Conservation (phyloP, 2,888 invertebrate species). For the Linnaemya vulpina region DNA sequence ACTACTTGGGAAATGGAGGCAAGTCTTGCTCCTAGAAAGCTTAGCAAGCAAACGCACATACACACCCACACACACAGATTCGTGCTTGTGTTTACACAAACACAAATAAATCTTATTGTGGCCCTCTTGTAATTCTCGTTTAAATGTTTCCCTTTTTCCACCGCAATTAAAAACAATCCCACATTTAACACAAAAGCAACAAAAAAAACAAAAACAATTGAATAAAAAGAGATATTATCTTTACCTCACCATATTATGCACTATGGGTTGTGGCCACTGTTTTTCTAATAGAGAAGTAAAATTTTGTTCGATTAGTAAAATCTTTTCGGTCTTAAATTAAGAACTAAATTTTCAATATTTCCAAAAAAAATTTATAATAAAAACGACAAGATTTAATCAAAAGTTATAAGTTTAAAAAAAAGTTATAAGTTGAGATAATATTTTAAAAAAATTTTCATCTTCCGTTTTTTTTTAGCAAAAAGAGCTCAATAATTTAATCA, state of each 20-base stretch:
- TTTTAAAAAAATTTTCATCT: too few relatives aligned
- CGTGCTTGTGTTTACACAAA: slow-evolving; percentile 12
- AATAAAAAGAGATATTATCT: slow-evolving; percentile 42
- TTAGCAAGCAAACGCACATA: slow-evolving; percentile 12
- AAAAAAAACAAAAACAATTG: slow-evolving; percentile 1
- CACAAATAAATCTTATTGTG: slow-evolving; percentile 31
- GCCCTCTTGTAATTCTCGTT: slow-evolving; percentile 42
- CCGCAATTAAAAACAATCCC: slow-evolving; percentile 71
- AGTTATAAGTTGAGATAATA: too few relatives aligned
- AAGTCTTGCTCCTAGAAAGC: slow-evolving; percentile 35
- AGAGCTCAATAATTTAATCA: too few relatives aligned
- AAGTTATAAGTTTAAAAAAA: too few relatives aligned
- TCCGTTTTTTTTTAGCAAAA: too few relatives aligned
- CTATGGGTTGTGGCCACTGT: slow-evolving; percentile 1
- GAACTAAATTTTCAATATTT: too few relatives aligned
- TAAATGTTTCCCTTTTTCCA: slow-evolving; percentile 41
- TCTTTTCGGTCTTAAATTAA: too few relatives aligned
- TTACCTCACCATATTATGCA: slow-evolving; percentile 31
- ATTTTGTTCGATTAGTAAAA: too few relatives aligned
- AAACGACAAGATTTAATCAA: too few relatives aligned
- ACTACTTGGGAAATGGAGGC: slow-evolving; percentile 46
- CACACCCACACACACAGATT: slow-evolving; percentile 7
- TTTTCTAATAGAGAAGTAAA: too few relatives aligned
- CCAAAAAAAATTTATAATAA: too few relatives aligned
- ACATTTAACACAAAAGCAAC: slow-evolving; percentile 33